phyloP scores from a whole-genome alignment of 2,888 invertebrate species.

The Dione juno region DNA sequence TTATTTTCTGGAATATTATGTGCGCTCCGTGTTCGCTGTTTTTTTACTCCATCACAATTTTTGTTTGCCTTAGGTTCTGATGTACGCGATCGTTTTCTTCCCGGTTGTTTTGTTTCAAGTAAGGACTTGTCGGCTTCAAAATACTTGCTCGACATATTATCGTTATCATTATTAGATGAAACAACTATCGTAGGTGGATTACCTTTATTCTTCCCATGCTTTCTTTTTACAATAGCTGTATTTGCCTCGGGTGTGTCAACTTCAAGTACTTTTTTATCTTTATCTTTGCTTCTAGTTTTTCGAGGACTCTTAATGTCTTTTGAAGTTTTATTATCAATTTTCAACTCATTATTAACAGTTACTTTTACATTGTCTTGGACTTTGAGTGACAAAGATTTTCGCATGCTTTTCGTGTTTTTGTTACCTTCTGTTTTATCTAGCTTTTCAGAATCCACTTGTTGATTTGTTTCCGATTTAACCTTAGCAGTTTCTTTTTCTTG shows the following conservation, averaged over 20 bases:
- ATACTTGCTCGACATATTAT: slow-evolving; percentile 61
- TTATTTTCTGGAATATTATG: slow-evolving; percentile 60
- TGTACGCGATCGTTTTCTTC: slow-evolving; percentile 52
- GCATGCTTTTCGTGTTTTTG: slow-evolving; percentile 24
- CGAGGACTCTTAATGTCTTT: slow-evolving; percentile 16
- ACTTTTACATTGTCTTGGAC: slow-evolving; percentile 19
- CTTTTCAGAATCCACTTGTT: slow-evolving; percentile 9
- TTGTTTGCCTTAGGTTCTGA: slow-evolving; percentile 40
- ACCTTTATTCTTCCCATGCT: slow-evolving; percentile 40
- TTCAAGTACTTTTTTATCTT: slow-evolving; percentile 30
- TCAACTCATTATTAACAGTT: slow-evolving; percentile 6
- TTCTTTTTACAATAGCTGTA: slow-evolving; percentile 26
- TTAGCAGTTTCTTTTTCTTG: slow-evolving; percentile 24
- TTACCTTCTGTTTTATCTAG: background rate
- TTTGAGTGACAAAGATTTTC: slow-evolving; percentile 36
- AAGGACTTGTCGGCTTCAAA: slow-evolving; percentile 53
- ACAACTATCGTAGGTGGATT: slow-evolving; percentile 58
- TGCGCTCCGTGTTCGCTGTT: slow-evolving; percentile 66
- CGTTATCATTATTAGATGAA: slow-evolving; percentile 52
- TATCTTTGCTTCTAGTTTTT: slow-evolving; percentile 31
- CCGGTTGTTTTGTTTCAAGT: slow-evolving; percentile 37
- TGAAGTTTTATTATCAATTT: background rate
- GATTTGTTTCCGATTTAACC: background rate
- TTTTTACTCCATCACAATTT: slow-evolving; percentile 40
- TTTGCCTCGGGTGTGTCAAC: slow-evolving; percentile 24